phyloP scores from a whole-genome alignment of 1,140 invertebrate species.

The Danaus melanippus region DNA sequence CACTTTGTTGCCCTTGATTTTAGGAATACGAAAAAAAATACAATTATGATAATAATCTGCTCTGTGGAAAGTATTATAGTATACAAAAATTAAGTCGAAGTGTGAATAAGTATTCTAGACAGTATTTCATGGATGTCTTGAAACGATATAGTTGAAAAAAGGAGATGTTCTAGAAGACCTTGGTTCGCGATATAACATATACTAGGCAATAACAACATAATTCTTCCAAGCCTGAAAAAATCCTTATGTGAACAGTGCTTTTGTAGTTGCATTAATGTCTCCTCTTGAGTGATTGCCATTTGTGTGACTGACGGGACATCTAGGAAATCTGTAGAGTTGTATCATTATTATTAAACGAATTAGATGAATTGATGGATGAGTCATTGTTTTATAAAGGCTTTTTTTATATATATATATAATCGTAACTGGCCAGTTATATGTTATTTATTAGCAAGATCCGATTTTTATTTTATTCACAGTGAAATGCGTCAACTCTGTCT shows the following conservation, averaged over 20 bases:
- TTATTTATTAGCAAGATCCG: no score
- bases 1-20: no score
- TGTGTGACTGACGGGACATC: slow-evolving; percentile 73
- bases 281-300: slow-evolving; percentile 83
- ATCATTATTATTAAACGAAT: no score
- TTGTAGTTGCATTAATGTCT: slow-evolving; percentile 82
- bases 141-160: slow-evolving; percentile 33
- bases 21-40: no score
- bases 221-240: slow-evolving; percentile 78
- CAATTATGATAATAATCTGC: no score
- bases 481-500: no score
- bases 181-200: slow-evolving; percentile 71
- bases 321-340: slow-evolving; percentile 73
- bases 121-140: slow-evolving; percentile 38
- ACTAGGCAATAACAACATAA: slow-evolving; percentile 80
- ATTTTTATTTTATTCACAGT: no score
- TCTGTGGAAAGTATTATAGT: background rate
- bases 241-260: slow-evolving; percentile 74
- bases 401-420: no score
- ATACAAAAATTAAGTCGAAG: slow-evolving; percentile 24
- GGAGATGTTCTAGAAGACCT: slow-evolving; percentile 57
- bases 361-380: no score
- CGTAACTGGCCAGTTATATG: no score
- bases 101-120: slow-evolving; percentile 36
- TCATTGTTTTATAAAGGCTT: no score